phyloP scores from a whole-genome alignment of 1,140 invertebrate genomes.

The Tetramorium simillimum region DNA sequence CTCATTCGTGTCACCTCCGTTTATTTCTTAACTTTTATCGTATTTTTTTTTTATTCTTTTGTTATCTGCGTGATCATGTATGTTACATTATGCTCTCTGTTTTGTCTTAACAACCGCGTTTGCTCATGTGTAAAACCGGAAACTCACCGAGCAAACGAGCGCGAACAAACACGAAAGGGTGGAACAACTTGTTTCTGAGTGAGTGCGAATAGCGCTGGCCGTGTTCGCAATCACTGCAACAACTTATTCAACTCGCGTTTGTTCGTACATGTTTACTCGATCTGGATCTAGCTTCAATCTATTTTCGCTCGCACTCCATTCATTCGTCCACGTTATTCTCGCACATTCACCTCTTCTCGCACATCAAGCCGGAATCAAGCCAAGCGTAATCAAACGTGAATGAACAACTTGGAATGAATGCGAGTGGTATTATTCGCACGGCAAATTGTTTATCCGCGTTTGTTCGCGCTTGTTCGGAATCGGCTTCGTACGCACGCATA shows the following conservation, averaged over 20 bases:
- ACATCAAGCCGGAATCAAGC: neutral
- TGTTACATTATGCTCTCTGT: slow-evolving; percentile 54
- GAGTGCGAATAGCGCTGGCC: neutral
- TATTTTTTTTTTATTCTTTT: slow-evolving; percentile 55
- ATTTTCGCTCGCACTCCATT: slow-evolving; percentile 23
- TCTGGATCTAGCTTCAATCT: slow-evolving; percentile 7
- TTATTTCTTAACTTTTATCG: slow-evolving; percentile 56
- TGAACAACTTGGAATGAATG: neutral
- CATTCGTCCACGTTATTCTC: neutral
- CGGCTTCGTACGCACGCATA: slow-evolving; percentile 28
- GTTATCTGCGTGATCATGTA: slow-evolving; percentile 27
- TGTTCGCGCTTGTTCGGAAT: neutral
- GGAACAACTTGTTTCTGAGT: neutral
- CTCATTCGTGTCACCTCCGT: slow-evolving; percentile 77
- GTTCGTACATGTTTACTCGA: neutral
- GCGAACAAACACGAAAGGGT: neutral
- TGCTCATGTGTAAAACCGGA: neutral
- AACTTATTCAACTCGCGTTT: neutral
- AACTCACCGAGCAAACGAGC: too few species aligned
- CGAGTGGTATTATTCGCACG: neutral
- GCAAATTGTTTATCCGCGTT: neutral
- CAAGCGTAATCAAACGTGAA: neutral
- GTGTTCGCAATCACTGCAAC: neutral
- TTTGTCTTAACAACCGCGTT: slow-evolving; percentile 33
- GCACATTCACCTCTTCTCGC: slow-evolving; percentile 23